A percentile compares a stretch with the other conserved stretches of the same genome.
Conservation (phyloP, 1,140 invertebrate species). For the Halyomorpha halys region DNA sequence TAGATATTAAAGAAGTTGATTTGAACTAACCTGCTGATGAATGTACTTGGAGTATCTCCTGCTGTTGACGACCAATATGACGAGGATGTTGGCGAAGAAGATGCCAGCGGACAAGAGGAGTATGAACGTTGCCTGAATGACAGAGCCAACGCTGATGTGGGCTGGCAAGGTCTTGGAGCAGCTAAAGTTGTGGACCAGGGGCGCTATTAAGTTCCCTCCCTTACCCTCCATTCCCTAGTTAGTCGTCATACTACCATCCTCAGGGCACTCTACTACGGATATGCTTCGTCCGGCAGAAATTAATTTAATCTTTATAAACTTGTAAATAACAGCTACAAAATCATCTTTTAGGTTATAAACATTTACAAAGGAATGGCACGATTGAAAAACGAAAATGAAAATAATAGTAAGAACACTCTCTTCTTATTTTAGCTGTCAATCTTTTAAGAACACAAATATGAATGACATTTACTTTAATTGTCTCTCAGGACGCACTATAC, state of each 20-base stretch:
- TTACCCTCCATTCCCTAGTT: conserved; percentile 27
- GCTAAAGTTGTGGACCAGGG: conserved; percentile 65
- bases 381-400: too few relatives aligned
- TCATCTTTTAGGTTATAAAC: too few relatives aligned
- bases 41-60: conserved; percentile 70
- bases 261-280: background rate
- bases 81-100: conserved; percentile 60
- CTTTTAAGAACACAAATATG: too few relatives aligned
- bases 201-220: conserved; percentile 55
- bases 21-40: conserved; percentile 58
- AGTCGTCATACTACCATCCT: conserved; percentile 24
- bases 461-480: too few relatives aligned
- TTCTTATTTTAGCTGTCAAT: too few relatives aligned
- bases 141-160: conserved; percentile 51
- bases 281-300: too few relatives aligned
- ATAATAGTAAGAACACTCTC: too few relatives aligned
- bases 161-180: conserved; percentile 51
- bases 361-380: too few relatives aligned
- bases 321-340: too few relatives aligned
- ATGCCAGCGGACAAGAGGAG: conserved; percentile 62
- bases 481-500: too few relatives aligned
- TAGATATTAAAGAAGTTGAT: too few relatives aligned
- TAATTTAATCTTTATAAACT: too few relatives aligned
- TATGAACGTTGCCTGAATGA: conserved; percentile 62
- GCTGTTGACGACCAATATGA: conserved; percentile 74